These are phyloP conservation scores for Asobara japonica DNA, from an alignment of 1,140 invertebrate species.

Conservation along the genomic window DNA sequence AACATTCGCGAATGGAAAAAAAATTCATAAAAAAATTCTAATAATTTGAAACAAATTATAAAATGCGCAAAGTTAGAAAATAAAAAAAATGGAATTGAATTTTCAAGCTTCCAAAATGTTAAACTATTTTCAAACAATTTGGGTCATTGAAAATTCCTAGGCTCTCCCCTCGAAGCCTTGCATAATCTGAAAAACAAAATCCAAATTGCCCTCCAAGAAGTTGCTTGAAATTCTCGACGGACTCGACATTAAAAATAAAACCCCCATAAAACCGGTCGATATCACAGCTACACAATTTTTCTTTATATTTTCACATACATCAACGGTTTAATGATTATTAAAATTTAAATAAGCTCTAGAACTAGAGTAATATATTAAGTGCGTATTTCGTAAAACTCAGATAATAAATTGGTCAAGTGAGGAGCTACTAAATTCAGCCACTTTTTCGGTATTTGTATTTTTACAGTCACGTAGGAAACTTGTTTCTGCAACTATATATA, in stretches of 20 bases:
- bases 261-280: conserved; percentile 58
- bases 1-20: no score
- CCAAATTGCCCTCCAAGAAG: background rate
- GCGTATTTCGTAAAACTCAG: conserved; percentile 25
- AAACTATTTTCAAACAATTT: no score
- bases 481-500: conserved; percentile 61
- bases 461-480: conserved; percentile 59
- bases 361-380: conserved; percentile 32
- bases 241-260: conserved; percentile 14
- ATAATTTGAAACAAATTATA: no score
- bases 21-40: no score
- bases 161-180: no score
- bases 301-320: conserved; percentile 35
- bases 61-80: no score
- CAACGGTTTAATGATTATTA: conserved; percentile 35
- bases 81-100: no score
- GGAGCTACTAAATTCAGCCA: conserved; percentile 27
- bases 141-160: no score
- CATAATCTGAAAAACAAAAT: background rate
- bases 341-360: conserved; percentile 26
- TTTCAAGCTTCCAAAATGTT: no score
- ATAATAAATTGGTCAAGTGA: conserved; percentile 41
- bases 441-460: conserved; percentile 10
- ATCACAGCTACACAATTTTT: conserved; percentile 60
- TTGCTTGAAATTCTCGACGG: background rate